These are phyloP conservation scores for Phataginus tetradactyla DNA, from an alignment of 2,797 vertebrate species.

Conservation along the genomic window DNA sequence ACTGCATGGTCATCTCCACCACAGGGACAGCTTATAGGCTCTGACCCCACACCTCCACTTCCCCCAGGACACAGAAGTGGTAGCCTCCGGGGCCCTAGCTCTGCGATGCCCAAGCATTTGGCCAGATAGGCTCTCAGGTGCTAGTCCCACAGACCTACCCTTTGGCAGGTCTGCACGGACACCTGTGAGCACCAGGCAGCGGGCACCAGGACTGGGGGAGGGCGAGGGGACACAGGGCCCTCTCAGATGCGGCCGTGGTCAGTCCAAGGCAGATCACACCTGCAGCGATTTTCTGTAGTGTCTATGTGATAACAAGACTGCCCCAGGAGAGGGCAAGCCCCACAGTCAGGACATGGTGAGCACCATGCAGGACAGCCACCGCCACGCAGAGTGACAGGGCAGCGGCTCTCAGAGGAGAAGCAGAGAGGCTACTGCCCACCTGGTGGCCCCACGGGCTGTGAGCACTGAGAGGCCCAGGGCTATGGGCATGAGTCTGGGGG, in stretches of 20 bases:
- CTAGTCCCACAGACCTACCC: too few relatives aligned
- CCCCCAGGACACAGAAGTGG: rapidly evolving
- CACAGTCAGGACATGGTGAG: rapidly evolving
- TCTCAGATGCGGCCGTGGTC: not conserved
- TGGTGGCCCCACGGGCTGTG: too few relatives aligned
- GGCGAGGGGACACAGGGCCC: not conserved
- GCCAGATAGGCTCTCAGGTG: not conserved
- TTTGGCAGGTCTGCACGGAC: too few relatives aligned
- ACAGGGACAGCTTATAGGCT: not conserved
- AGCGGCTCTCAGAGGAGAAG: rapidly evolving
- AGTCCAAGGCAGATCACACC: rapidly evolving
- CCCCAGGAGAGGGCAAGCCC: rapidly evolving
- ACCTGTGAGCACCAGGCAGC: rapidly evolving
- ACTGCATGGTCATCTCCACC: too few relatives aligned
- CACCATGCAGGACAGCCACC: rapidly evolving
- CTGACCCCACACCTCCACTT: rapidly evolving
- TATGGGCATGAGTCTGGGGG: rapidly evolving
- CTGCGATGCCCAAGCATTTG: rapidly evolving
- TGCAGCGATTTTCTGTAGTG: rapidly evolving
- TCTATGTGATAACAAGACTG: rapidly evolving
- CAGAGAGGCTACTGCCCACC: not conserved
- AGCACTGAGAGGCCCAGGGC: too few relatives aligned
- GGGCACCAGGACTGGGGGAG: rapidly evolving
- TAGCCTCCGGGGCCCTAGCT: not conserved
- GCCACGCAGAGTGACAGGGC: rapidly evolving